Conservation (phyloP, 2,797 vertebrate genomes). For the Channallabes apus region DNA sequence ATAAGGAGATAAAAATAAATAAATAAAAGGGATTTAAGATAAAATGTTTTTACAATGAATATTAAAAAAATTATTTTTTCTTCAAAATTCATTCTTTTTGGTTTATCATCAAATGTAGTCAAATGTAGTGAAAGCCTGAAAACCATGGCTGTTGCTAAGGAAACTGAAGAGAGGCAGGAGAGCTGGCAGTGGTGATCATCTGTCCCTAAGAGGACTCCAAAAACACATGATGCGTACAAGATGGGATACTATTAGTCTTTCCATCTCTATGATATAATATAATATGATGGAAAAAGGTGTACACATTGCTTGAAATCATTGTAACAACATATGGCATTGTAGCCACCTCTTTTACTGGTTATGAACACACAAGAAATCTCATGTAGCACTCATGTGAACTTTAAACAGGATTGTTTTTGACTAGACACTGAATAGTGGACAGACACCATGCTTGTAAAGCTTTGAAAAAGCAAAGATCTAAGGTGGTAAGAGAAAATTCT, state of each 20-base stretch:
- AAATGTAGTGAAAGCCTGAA: slow-evolving; percentile 58
- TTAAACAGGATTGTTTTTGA: slow-evolving; percentile 27
- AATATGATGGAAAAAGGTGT: neutral
- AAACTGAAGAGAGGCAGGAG: slow-evolving; percentile 64
- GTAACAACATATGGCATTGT: slow-evolving; percentile 1
- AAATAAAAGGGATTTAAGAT: slow-evolving; percentile 61
- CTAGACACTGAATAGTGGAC: slow-evolving; percentile 41
- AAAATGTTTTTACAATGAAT: slow-evolving; percentile 66
- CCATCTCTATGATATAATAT: slow-evolving; percentile 22
- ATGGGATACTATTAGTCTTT: slow-evolving; percentile 32
- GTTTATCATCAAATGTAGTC: slow-evolving; percentile 34
- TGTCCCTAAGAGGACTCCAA: slow-evolving; percentile 53
- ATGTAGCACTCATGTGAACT: neutral
- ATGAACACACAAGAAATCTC: neutral
- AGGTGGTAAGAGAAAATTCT: slow-evolving; percentile 55
- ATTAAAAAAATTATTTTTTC: slow-evolving; percentile 64
- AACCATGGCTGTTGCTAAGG: slow-evolving; percentile 70
- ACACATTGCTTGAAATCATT: neutral
- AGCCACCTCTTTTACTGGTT: neutral
- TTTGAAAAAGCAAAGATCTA: slow-evolving; percentile 43
- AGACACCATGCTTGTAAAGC: slow-evolving; percentile 25
- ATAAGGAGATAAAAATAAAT: slow-evolving; percentile 48
- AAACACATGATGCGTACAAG: slow-evolving; percentile 37
- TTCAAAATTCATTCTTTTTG: slow-evolving; percentile 46
- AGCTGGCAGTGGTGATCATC: slow-evolving; percentile 37